Evolutionary conservation across 2,113 vertebrate genomes (phyloP), one percentile per base, ranked within the genome.

Genomic region (Podocnemis expansa): DNA sequence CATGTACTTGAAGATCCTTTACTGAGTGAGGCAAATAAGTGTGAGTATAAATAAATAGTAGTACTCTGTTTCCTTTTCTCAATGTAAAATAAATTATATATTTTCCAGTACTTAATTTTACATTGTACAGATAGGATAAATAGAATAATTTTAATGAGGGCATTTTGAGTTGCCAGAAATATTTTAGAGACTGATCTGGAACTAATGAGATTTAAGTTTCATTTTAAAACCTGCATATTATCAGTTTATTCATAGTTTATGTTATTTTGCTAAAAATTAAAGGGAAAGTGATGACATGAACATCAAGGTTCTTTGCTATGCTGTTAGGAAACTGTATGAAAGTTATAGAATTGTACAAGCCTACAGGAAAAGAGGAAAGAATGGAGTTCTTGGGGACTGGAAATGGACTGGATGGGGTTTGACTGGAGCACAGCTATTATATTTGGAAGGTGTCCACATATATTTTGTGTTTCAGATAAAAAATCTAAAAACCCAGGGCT

Each of bases 381-480:
- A 16, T 80, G 38, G 34, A 0, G 1, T 17, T 70, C 19, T 55
- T 87, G 70, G 47, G 79, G 70, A 45, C 0, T 86, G 49, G 78
- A 88, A 89, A 70, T 41, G 63, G 80, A 78, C 13, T 10, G 49
- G 47, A 63, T 9, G 25, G 54, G 38, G 5, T 4, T 47, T 49
- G 88, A 22, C 41, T 75, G 41, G 41, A 75, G 24, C 16, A 43
- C 11, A 51, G 73, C 27, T n/a, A 8, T 81, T 47, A 55, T 54
- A 4, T 45, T 55, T 83, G 70, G 34, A 87, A 41, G 45, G 13
- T 78, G 81, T 51, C 78, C 16, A 10, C 2, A 63, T 94, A 43
- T 58, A 60, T 96, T 96, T 92, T 97, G 92, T 83, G 85, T 97
- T 97, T 94, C 94, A 98, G 98, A 94, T 95, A 98, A 97, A 93